A percentile compares a stretch with the other conserved stretches of the same genome.
These are phyloP conservation scores for Myoxocephalus aenaeus DNA, from an alignment of 2,797 vertebrate genomes.

Conservation along the genomic window DNA sequence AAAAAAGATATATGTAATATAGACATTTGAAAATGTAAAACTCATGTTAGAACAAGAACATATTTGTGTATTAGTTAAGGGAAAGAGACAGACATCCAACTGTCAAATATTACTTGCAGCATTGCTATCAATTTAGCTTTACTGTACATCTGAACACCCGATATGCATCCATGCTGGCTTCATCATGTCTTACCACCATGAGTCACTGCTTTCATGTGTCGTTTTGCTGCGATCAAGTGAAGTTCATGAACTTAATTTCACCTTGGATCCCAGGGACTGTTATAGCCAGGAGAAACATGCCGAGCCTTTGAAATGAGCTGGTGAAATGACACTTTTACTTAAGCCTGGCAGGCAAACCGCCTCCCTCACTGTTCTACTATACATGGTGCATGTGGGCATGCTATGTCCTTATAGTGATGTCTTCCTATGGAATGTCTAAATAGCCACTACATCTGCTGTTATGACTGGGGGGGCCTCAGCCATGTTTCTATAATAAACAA, in stretches of 20 bases:
- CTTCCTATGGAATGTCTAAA: conserved; percentile 42
- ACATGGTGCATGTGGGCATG: conserved; percentile 22
- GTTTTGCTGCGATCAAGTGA: conserved; percentile 45
- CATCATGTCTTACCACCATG: conserved; percentile 28
- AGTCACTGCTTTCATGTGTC: conserved; percentile 56
- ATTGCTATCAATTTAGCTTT: conserved; percentile 6
- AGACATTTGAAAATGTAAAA: background rate
- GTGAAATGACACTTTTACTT: conserved; percentile 60
- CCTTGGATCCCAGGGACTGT: conserved; percentile 50
- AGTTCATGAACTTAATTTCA: conserved; percentile 75
- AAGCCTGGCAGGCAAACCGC: conserved; percentile 49
- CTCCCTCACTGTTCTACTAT: conserved; percentile 11
- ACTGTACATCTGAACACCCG: background rate
- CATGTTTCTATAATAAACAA: conserved; percentile 46
- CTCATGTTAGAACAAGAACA: background rate
- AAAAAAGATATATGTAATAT: background rate
- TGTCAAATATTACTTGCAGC: conserved; percentile 6
- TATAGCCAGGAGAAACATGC: conserved; percentile 59
- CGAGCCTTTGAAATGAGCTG: conserved; percentile 65
- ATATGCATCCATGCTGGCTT: conserved; percentile 18
- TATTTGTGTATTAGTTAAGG: background rate
- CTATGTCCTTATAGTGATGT: conserved; percentile 37
- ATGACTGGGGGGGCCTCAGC: conserved; percentile 28
- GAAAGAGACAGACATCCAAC: background rate
- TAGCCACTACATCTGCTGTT: conserved; percentile 13